Evolutionary conservation across 2,113 vertebrate species (phyloP).

Genomic region (Cryptotis parvus): DNA sequence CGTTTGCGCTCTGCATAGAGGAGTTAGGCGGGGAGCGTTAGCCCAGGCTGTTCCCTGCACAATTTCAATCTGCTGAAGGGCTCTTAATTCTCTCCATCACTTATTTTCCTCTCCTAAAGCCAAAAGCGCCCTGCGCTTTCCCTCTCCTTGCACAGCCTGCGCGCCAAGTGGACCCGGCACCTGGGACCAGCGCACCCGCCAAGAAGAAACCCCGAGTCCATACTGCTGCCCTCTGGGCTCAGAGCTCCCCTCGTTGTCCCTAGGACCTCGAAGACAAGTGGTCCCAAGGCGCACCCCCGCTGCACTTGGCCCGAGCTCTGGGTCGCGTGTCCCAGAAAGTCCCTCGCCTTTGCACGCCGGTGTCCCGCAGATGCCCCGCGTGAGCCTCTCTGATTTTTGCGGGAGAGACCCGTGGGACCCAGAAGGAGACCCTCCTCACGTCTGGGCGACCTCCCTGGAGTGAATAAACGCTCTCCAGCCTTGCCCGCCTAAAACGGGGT

Average conservation of each 20-base stretch:
- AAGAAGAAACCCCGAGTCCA: neutral
- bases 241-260: neutral
- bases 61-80: neutral
- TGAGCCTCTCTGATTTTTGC: neutral
- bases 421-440: neutral
- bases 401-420: neutral
- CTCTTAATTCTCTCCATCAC: neutral
- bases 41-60: neutral
- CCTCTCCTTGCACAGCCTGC: neutral
- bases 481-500: neutral
- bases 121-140: neutral
- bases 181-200: accelerated
- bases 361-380: neutral
- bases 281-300: neutral
- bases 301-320: neutral
- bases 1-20: neutral
- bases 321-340: neutral
- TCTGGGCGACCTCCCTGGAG: neutral
- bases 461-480: neutral
- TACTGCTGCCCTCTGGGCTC: too few species aligned
- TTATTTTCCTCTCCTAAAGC: neutral
- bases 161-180: too few species aligned
- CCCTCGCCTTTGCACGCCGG: accelerated
- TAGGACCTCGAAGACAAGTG: neutral
- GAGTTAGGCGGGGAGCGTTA: neutral